Evolutionary conservation across 2,113 vertebrate species (phyloP).

Genomic region (Lota lota): DNA sequence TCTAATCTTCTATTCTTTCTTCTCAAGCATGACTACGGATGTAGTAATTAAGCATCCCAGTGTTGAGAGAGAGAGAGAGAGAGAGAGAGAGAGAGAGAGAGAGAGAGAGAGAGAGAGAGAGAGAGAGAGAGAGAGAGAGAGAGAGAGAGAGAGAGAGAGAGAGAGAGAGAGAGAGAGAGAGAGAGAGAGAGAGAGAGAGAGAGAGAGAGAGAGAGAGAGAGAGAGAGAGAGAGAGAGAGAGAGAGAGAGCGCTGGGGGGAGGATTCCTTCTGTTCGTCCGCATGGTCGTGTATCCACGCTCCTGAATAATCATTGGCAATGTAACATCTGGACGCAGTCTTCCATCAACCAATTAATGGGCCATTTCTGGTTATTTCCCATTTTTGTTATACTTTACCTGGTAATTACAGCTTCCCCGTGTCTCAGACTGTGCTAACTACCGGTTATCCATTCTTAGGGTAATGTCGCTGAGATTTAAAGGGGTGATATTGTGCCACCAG

Average conservation of each 20-base stretch:
- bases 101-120: no score
- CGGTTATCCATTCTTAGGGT: neutral
- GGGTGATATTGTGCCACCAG: no score
- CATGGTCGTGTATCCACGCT: conserved; percentile 18
- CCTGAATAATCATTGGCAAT: conserved; percentile 18
- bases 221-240: no score
- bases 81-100: no score
- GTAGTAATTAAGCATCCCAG: conserved; percentile 26
- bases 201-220: no score
- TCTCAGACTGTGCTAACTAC: no score
- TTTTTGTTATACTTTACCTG: conserved; percentile 28
- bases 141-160: conserved; percentile 9
- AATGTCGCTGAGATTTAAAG: no score
- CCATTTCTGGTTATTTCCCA: conserved; percentile 32
- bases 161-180: conserved; percentile 15
- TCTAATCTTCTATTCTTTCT: conserved; percentile 13
- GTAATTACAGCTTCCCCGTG: conserved; percentile 27
- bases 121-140: neutral
- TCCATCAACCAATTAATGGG: conserved; percentile 20
- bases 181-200: no score
- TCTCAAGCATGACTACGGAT: conserved; percentile 19
- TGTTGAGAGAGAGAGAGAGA: neutral
- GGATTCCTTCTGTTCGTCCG: neutral
- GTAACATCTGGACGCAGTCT: conserved; percentile 56
- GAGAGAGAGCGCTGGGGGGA: neutral